Evolutionary conservation across 1,140 invertebrate species (phyloP).

Genomic region (Pteromalus puparum): DNA sequence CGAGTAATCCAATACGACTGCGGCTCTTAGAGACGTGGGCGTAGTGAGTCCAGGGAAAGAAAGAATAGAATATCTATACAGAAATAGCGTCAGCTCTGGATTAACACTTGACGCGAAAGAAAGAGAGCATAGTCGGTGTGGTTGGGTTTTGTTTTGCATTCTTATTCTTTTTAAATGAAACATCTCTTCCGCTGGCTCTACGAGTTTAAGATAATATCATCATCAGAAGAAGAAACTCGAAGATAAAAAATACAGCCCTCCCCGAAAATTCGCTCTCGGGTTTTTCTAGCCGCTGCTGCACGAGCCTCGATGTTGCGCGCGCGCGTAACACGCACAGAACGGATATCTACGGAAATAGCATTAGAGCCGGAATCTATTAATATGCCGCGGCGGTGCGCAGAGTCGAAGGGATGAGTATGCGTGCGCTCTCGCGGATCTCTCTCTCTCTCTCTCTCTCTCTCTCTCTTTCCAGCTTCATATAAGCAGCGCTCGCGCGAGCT

Average conservation of each 20-base stretch:
- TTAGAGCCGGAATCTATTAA: conserved; percentile 72
- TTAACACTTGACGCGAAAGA: background rate
- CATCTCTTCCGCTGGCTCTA: no score
- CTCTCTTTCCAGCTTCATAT: conserved; percentile 10
- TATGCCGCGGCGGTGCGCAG: conserved; percentile 60
- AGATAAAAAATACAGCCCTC: no score
- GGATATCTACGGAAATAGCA: conserved; percentile 73
- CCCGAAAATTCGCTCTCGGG: background rate
- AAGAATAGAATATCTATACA: background rate
- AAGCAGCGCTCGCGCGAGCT: conserved; percentile 64
- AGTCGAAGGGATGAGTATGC: conserved; percentile 33
- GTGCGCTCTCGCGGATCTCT: background rate
- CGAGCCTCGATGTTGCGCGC: background rate
- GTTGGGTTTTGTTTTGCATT: no score
- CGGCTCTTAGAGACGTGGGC: background rate
- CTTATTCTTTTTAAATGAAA: no score
- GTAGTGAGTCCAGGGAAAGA: background rate
- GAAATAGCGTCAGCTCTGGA: background rate
- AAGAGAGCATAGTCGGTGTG: background rate
- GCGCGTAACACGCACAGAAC: conserved; percentile 52
- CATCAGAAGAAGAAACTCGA: no score
- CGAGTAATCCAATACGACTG: background rate
- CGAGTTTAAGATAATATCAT: no score
- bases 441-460: conserved; percentile 52
- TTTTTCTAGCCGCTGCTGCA: background rate